Percentiles rank a stretch among this genome's conserved stretches.
Evolutionary conservation across 2,797 vertebrate species (phyloP).

Genomic region (Menidia menidia): DNA sequence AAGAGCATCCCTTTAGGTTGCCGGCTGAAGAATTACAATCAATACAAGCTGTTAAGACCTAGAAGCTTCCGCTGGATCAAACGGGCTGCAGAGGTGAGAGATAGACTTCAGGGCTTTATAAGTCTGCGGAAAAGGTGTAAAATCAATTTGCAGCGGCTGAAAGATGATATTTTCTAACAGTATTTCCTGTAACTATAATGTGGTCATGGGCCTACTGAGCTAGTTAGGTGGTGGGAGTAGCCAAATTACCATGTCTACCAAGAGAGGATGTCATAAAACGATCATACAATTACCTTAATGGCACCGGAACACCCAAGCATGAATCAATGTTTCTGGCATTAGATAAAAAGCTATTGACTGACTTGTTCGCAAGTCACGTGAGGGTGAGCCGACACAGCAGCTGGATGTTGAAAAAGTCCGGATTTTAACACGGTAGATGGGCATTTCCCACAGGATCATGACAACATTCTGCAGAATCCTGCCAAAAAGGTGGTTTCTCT

Average conservation of each 20-base stretch:
- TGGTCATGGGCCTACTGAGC: conserved; percentile 71
- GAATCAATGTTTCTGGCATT: conserved; percentile 82
- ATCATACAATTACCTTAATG: conserved; percentile 87
- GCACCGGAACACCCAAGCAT: conserved; percentile 80
- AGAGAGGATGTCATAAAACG: conserved; percentile 82
- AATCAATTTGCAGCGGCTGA: conserved; percentile 79
- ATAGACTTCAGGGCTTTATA: conserved; percentile 72
- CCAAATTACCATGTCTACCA: conserved; percentile 73
- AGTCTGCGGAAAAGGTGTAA: conserved; percentile 74
- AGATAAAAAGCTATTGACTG: conserved; percentile 71
- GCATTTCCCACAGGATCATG: conserved; percentile 56
- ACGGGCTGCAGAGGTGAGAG: conserved; percentile 69
- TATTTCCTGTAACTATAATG: conserved; percentile 74
- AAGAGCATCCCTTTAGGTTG: conserved; percentile 52
- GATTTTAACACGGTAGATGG: conserved; percentile 22
- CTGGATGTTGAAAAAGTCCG: conserved; percentile 36
- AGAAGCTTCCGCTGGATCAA: conserved; percentile 74
- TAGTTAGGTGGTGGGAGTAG: conserved; percentile 44
- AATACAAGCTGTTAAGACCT: conserved; percentile 75
- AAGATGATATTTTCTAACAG: conserved; percentile 78
- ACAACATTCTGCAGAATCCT: conserved; percentile 30
- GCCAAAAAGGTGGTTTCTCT: conserved; percentile 54
- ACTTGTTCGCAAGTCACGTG: conserved; percentile 46
- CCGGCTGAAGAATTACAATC: conserved; percentile 64
- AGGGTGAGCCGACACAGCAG: conserved; percentile 51